Evolutionary conservation across 2,113 vertebrate species (phyloP).

Genomic region (Capreolus pygargus): DNA sequence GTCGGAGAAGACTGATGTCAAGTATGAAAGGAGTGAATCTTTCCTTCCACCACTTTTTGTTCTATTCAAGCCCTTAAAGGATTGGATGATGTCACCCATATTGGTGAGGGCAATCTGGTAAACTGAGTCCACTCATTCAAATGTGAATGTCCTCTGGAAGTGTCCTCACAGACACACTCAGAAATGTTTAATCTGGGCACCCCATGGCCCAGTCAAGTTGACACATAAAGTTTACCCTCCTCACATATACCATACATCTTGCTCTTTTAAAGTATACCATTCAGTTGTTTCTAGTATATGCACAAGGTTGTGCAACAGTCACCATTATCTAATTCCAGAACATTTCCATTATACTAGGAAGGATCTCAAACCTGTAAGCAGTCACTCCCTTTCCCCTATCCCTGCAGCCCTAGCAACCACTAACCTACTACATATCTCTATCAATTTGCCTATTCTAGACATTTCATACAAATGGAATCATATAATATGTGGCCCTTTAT

Average conservation of each 20-base stretch:
- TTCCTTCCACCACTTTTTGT: background rate
- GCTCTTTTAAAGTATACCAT: background rate
- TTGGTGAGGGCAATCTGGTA: background rate
- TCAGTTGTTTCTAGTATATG: background rate
- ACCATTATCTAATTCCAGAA: background rate
- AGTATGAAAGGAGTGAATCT: background rate
- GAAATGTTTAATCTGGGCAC: background rate
- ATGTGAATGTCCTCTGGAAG: background rate
- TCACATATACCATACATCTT: background rate
- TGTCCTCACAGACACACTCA: background rate
- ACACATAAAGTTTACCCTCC: background rate
- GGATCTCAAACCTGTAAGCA: background rate
- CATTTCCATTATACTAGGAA: background rate
- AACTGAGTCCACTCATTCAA: background rate
- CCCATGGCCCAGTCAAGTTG: background rate
- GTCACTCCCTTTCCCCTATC: background rate
- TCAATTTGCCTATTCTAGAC: background rate
- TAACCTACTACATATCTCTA: background rate
- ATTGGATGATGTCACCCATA: background rate
- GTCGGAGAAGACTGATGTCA: background rate
- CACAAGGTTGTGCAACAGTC: background rate
- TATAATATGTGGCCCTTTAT: background rate
- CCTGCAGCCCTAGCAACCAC: background rate
- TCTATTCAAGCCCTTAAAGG: background rate
- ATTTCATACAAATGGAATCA: background rate